Evolutionary conservation across 2,797 vertebrate genomes (phyloP).

Genomic region (Oreortyx pictus): DNA sequence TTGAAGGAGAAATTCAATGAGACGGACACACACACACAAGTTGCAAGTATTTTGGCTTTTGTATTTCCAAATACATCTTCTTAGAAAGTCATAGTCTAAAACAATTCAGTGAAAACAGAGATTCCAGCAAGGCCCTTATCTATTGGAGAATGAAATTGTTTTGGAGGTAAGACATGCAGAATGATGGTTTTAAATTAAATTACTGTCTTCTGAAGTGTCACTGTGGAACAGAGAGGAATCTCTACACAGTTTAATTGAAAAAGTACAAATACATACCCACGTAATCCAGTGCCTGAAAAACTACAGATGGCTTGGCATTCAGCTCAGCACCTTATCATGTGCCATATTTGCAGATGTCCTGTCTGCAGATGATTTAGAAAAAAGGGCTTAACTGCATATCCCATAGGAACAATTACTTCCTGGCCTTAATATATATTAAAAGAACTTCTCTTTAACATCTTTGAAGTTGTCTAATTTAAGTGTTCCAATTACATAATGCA

Average conservation of each 20-base stretch:
- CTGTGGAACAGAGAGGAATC: not conserved
- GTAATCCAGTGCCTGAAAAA: not conserved
- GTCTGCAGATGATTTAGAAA: not conserved
- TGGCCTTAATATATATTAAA: not conserved
- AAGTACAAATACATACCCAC: not conserved
- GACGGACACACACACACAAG: fast-evolving
- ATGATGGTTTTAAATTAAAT: not conserved
- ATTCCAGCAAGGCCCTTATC: not conserved
- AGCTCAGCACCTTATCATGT: not conserved
- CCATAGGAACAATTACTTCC: not conserved
- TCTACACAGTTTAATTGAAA: not conserved
- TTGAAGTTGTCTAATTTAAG: not conserved
- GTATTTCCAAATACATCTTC: not conserved
- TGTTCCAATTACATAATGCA: not conserved
- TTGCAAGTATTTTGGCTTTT: not conserved
- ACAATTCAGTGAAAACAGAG: not conserved
- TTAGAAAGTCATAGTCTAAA: not conserved
- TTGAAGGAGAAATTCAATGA: not conserved
- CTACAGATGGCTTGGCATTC: not conserved
- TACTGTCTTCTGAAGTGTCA: not conserved
- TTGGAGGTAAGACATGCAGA: not conserved
- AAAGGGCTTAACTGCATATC: not conserved
- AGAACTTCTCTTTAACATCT: not conserved
- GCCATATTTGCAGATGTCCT: not conserved
- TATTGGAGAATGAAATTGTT: not conserved